phyloP scores from a whole-genome alignment of 30 jellyfish, hydroid and myxozoan genomes.

The Hydractinia echinata region DNA sequence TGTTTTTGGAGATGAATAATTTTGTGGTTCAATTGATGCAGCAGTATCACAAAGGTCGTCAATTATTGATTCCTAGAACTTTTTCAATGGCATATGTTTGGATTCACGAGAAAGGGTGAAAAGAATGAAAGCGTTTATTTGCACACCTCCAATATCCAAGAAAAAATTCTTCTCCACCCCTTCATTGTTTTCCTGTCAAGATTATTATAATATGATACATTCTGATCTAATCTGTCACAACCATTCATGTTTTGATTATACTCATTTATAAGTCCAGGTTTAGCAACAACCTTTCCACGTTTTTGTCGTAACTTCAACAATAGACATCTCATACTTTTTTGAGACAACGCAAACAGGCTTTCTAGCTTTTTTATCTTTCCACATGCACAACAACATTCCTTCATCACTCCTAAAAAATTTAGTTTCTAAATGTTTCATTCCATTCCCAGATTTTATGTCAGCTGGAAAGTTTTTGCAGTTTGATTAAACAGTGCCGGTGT shows the following conservation, averaged over 20 bases:
- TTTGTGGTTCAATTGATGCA: too few relatives aligned
- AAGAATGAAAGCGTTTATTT: constrained; percentile 12
- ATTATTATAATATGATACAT: constrained; percentile 21
- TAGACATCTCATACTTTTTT: neutral
- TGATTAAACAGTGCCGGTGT: neutral
- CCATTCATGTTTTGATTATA: constrained; percentile 4
- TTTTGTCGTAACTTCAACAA: neutral
- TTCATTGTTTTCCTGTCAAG: neutral
- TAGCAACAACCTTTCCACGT: neutral
- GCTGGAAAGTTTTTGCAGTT: neutral
- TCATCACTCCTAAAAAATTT: neutral
- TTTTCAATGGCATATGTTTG: too few relatives aligned
- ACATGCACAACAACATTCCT: neutral
- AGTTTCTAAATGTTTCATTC: neutral
- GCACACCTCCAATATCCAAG: constrained; percentile 14
- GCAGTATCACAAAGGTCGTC: too few relatives aligned
- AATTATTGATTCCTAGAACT: too few relatives aligned
- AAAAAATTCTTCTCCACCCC: constrained; percentile 18
- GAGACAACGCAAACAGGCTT: constrained; percentile 36
- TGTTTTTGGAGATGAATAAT: too few relatives aligned
- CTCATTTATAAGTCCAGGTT: neutral
- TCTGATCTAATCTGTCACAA: constrained; percentile 35
- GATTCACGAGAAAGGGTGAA: too few relatives aligned
- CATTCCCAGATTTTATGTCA: neutral
- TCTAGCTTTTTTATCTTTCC: constrained; percentile 39